Evolutionary conservation across 2,797 vertebrate species (phyloP).

Genomic region (Calcarius lapponicus): DNA sequence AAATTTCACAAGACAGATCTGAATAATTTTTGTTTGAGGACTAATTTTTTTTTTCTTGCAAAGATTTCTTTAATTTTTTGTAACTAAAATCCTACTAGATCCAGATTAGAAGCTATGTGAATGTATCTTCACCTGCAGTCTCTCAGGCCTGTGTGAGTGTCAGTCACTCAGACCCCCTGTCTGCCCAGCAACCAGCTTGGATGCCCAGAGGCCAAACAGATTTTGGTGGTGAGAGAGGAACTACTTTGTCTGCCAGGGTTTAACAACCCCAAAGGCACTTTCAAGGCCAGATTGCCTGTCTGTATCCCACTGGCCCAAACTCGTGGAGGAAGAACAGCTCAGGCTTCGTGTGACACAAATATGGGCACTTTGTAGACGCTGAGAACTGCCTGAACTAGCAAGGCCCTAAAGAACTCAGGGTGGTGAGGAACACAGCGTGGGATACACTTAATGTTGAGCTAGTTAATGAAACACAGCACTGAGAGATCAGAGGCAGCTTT

Average conservation of each 20-base stretch:
- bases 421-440: not conserved
- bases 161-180: not conserved
- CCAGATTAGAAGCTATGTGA: not conserved
- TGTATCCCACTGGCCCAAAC: fast-evolving
- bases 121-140: not conserved
- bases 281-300: not conserved
- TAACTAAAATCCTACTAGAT: not conserved
- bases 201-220: not conserved
- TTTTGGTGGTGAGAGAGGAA: not conserved
- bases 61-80: not conserved
- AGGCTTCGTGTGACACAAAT: fast-evolving
- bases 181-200: not conserved
- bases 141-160: not conserved
- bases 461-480: not conserved
- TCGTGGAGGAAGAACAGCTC: not conserved
- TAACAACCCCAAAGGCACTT: not conserved
- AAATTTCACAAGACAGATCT: not conserved
- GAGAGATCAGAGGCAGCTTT: not conserved
- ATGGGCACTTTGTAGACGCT: fast-evolving
- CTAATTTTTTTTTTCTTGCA: not conserved
- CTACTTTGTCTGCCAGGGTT: not conserved
- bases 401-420: not conserved
- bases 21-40: not conserved
- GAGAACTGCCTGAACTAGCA: not conserved
- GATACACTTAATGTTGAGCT: not conserved